phyloP scores from a whole-genome alignment of 2,113 vertebrate species.

The Caranx melampygus region DNA sequence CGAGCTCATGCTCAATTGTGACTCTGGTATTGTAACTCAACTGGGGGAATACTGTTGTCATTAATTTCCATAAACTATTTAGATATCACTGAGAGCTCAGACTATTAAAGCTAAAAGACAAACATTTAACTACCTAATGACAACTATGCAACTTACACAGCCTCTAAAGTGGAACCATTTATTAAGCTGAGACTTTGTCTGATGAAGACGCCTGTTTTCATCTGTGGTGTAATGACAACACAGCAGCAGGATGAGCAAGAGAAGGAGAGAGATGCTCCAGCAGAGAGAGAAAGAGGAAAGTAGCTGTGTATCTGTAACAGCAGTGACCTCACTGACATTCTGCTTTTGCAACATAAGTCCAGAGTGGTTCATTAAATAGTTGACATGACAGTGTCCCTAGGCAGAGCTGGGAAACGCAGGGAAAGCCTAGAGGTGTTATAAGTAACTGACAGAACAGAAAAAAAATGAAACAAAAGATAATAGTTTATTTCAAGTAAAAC shows the following conservation, averaged over 20 bases:
- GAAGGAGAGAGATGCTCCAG: neutral
- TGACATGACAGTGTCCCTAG: slow-evolving; percentile 39
- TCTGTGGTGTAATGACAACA: slow-evolving; percentile 2
- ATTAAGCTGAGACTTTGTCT: neutral
- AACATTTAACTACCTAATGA: neutral
- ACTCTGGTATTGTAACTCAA: no score
- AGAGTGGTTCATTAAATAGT: slow-evolving; percentile 48
- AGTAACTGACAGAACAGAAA: neutral
- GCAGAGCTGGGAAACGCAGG: slow-evolving; percentile 31
- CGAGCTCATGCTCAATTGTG: neutral
- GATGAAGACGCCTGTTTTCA: slow-evolving; percentile 38
- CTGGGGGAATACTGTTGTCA: neutral
- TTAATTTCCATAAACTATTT: neutral
- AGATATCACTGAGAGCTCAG: neutral
- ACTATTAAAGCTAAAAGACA: neutral
- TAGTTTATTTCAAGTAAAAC: slow-evolving; percentile 3
- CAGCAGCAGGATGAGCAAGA: slow-evolving; percentile 17
- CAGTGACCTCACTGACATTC: slow-evolving; percentile 40
- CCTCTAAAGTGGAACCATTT: no score
- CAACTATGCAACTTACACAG: no score
- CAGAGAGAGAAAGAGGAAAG: slow-evolving; percentile 11
- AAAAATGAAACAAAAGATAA: neutral
- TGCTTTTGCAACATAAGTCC: slow-evolving; percentile 26
- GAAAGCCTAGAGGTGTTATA: slow-evolving; percentile 5
- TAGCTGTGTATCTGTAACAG: neutral